phyloP scores from a whole-genome alignment of 2,888 invertebrate genomes.

The Ethmia dodecea region DNA sequence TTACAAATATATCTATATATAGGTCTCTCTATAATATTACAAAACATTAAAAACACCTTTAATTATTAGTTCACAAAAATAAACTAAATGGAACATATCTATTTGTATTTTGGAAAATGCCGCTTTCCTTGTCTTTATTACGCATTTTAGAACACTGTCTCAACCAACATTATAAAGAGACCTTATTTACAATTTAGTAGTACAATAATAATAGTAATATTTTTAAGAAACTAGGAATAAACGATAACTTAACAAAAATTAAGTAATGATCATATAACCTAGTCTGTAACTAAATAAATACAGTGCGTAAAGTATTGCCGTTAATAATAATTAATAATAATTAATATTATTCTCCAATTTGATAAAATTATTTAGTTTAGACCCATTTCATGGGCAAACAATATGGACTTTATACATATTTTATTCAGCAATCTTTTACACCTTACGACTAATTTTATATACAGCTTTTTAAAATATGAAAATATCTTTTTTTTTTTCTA shows the following conservation, averaged over 20 bases:
- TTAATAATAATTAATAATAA: slow-evolving; percentile 12
- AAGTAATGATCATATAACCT: slow-evolving; percentile 37
- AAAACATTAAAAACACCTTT: too few relatives aligned
- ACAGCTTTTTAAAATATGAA: slow-evolving; percentile 52
- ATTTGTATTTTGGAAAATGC: too few relatives aligned
- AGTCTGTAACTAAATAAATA: slow-evolving; percentile 43
- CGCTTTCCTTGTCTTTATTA: background rate
- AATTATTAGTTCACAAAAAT: too few relatives aligned
- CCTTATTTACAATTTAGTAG: slow-evolving; percentile 8
- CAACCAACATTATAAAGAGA: slow-evolving; percentile 15
- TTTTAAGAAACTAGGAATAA: slow-evolving; percentile 5
- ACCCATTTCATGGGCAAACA: slow-evolving; percentile 47
- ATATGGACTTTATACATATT: slow-evolving; percentile 22
- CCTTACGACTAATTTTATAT: slow-evolving; percentile 54
- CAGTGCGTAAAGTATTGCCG: slow-evolving; percentile 56
- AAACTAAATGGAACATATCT: too few relatives aligned
- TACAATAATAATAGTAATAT: slow-evolving; percentile 13
- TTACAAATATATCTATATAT: too few relatives aligned
- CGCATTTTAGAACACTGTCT: too few relatives aligned
- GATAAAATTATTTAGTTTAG: slow-evolving; percentile 12
- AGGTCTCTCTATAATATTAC: too few relatives aligned
- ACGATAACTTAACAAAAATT: slow-evolving; percentile 35
- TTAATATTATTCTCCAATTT: slow-evolving; percentile 12
- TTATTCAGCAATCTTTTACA: slow-evolving; percentile 62
- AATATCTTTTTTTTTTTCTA: slow-evolving; percentile 45